A percentile compares a stretch with the other conserved stretches of the same genome.
Conservation (phyloP, 2,113 vertebrate species). For the Psammodynastes pulverulentus region DNA sequence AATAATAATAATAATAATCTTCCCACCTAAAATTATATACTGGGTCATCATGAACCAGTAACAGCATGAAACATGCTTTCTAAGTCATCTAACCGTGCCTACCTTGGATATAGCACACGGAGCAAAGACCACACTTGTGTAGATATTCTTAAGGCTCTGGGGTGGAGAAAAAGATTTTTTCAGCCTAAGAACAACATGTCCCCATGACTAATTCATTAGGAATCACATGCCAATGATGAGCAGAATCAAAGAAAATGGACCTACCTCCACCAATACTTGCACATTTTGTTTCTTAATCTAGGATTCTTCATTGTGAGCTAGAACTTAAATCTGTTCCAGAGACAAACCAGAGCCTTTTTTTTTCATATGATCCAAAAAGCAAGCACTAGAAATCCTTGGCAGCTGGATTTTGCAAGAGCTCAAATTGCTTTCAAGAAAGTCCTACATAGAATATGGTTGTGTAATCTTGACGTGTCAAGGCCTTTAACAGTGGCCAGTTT, state of each 20-base stretch:
- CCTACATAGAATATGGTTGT: neutral
- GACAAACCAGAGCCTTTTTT: neutral
- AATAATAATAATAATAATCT: neutral
- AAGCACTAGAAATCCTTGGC: neutral
- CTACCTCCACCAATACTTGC: neutral
- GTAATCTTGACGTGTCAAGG: neutral
- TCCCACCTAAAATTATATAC: neutral
- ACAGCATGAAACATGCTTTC: neutral
- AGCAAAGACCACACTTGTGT: neutral
- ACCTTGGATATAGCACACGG: neutral
- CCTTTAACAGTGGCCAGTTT: neutral
- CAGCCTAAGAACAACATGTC: neutral
- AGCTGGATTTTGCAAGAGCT: neutral
- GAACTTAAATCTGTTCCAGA: neutral
- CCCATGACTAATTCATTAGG: neutral
- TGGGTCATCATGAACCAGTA: neutral
- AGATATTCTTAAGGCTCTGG: neutral
- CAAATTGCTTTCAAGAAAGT: neutral
- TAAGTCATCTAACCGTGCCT: neutral
- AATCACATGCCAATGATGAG: neutral
- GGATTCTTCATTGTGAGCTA: neutral
- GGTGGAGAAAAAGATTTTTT: neutral
- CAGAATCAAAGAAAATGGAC: neutral
- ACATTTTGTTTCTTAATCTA: neutral
- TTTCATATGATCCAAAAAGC: neutral